phyloP scores from a whole-genome alignment of 2,797 vertebrate species.

The Myotis daubentonii region DNA sequence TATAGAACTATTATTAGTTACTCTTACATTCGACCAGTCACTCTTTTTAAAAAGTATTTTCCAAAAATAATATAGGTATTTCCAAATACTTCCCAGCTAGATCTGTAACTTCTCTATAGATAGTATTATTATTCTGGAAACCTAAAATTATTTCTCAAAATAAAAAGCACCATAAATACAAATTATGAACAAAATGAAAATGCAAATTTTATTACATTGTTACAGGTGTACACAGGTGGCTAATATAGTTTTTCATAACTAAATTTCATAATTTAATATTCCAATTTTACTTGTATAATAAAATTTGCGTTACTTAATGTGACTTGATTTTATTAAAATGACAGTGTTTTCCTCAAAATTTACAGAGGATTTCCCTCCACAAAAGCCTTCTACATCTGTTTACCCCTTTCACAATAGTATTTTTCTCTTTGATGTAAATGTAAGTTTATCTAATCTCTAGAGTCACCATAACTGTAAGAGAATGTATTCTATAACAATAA shows the following conservation, averaged over 20 bases:
- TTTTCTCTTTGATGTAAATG: background rate
- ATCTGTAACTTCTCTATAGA: background rate
- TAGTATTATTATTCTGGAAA: constrained; percentile 12
- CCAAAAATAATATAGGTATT: constrained; percentile 52
- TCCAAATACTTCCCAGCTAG: background rate
- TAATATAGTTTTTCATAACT: background rate
- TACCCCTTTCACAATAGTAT: background rate
- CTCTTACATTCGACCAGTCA: constrained; percentile 52
- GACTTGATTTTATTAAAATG: background rate
- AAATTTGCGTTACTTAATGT: background rate
- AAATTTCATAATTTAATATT: constrained; percentile 19
- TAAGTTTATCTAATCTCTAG: background rate
- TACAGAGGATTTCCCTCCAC: background rate
- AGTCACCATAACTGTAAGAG: background rate
- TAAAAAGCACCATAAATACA: background rate
- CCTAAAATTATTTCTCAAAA: background rate
- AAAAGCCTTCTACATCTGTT: background rate
- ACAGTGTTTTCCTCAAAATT: constrained; percentile 38
- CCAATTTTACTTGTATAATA: background rate
- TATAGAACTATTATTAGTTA: constrained; percentile 57
- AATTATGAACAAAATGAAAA: constrained; percentile 32
- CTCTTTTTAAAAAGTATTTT: constrained; percentile 38
- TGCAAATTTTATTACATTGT: background rate
- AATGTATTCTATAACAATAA: background rate
- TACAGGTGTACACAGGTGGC: background rate